Evolutionary conservation across 2,888 invertebrate species (phyloP).

Genomic region (Silvanus unidentatus): DNA sequence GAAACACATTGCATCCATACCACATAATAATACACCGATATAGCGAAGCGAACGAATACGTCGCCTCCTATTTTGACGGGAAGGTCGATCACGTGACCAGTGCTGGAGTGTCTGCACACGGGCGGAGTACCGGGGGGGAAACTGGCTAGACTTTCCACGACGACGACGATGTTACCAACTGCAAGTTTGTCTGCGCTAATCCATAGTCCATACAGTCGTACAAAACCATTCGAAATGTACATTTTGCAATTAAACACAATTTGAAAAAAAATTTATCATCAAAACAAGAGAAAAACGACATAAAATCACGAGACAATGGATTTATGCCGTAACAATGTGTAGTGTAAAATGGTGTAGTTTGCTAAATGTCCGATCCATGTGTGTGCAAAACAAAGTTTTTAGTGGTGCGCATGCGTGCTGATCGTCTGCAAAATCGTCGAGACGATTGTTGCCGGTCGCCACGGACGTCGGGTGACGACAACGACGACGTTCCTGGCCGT

Average conservation of each 20-base stretch:
- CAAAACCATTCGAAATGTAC: no score
- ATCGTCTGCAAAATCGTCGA: slow-evolving; percentile 39
- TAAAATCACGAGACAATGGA: no score
- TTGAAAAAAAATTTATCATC: no score
- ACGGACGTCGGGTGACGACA: slow-evolving; percentile 12
- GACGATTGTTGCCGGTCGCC: slow-evolving; percentile 32
- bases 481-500: slow-evolving; percentile 14
- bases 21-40: no score
- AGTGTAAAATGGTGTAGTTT: no score
- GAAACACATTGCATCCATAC: no score
- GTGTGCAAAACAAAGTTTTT: neutral
- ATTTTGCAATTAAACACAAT: no score
- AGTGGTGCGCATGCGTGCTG: slow-evolving; percentile 25
- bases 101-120: slow-evolving; percentile 36
- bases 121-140: slow-evolving; percentile 25
- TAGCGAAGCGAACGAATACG: no score
- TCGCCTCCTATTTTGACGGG: slow-evolving; percentile 72
- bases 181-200: slow-evolving; percentile 20
- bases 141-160: slow-evolving; percentile 55
- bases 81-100: slow-evolving; percentile 79
- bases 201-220: slow-evolving; percentile 13
- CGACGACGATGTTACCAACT: slow-evolving; percentile 6
- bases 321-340: no score
- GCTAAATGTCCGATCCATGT: no score
- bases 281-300: no score